Base-by-base conservation (phyloP, 2,888 invertebrate species). In the Baronia brevicornis region DNA sequence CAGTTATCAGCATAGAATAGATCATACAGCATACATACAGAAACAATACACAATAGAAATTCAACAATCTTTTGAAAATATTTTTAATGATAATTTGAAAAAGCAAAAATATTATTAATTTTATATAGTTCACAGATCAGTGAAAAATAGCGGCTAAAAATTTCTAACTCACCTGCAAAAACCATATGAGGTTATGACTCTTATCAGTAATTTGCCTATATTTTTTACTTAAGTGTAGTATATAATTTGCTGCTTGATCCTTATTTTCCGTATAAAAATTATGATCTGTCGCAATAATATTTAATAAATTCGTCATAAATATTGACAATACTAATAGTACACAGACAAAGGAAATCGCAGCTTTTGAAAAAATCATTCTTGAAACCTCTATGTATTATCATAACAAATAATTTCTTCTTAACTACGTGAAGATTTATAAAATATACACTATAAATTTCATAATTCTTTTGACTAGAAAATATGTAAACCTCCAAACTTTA, bases 291-390 rank as follows among this genome's bases (percentile, higher is more conserved):
- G 88, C 88, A 44, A 91, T 88, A 43, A 89, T 74, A 70, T 88
- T 90, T 28, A 89, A 80, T 40, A 92, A 85, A 78, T 89, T 90
- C 11, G 91, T 90, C 53, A 91, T 85, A 52, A 91, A 85, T 53
- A 91, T 86, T 30, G 91, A 90, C 27, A 90, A 67, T 49, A 90
- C 70, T 47, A 91, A 68, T 54, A 91, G 84, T 37, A 87, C 79
- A 57, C 88, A 78, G 38, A 91, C 60, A 36, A 90, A 58, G 39
- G 89, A 74, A 41, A 90, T 58, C 6, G 89, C 86, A 37, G 86
- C 82, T 71, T 87, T 90, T 17, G 89, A 86, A 49, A 90, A 78
- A 67, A 87, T 88, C 91, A 91, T 91, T 41, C 36, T 36, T 27
- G 8, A 23, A 28, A 11, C 36, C 40, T 27, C 12, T 20, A 32